These are phyloP conservation scores for Chrysolina oricalcia DNA, from an alignment of 2,888 invertebrate species.

Conservation along the genomic window DNA sequence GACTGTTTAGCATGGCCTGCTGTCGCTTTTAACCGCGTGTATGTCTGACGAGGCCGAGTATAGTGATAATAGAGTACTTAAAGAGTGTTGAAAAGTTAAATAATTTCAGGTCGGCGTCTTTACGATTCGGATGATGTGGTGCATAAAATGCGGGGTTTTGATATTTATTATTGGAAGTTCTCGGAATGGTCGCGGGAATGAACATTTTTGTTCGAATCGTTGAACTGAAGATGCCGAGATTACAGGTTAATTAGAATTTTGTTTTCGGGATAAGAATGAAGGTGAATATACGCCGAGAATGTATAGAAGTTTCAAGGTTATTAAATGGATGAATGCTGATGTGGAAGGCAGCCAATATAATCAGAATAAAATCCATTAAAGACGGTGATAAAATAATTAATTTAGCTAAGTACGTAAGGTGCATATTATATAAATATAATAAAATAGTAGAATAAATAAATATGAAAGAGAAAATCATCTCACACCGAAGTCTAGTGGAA, in stretches of 20 bases:
- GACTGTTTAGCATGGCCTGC: slow-evolving; percentile 56
- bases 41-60: slow-evolving; percentile 38
- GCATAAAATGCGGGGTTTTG: slow-evolving; percentile 39
- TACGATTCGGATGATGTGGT: slow-evolving; percentile 53
- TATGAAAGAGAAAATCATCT: no score
- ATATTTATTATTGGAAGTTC: slow-evolving; percentile 39
- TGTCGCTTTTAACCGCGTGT: slow-evolving; percentile 66
- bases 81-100: slow-evolving; percentile 71
- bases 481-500: no score
- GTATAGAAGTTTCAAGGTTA: slow-evolving; percentile 10
- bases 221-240: slow-evolving; percentile 22
- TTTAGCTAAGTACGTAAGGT: no score
- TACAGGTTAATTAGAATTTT: slow-evolving; percentile 20
- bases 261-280: slow-evolving; percentile 2
- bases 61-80: slow-evolving; percentile 70
- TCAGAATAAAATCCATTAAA: no score
- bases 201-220: slow-evolving; percentile 28
- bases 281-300: slow-evolving; percentile 6
- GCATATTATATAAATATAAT: no score
- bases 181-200: slow-evolving; percentile 5
- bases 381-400: no score
- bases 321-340: neutral
- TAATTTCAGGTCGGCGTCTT: slow-evolving; percentile 66
- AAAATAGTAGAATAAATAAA: no score
- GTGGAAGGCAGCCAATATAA: no score